These are phyloP conservation scores for Orthosia incerta DNA, from an alignment of 2,888 invertebrate genomes.

Conservation along the genomic window DNA sequence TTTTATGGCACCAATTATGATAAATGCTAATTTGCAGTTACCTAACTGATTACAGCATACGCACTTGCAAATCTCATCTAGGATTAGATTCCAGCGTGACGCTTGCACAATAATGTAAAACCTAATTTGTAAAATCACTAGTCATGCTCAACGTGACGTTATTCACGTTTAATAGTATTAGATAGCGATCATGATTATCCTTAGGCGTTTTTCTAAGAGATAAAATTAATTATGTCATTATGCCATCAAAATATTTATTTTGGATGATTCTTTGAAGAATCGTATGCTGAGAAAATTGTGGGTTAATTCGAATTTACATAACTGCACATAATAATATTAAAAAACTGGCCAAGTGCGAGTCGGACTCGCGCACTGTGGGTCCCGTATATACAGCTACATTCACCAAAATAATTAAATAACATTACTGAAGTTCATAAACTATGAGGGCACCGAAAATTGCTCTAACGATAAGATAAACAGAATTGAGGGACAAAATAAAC, in stretches of 20 bases:
- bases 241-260: background rate
- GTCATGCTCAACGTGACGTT: constrained; percentile 13
- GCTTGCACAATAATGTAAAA: background rate
- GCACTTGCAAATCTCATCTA: background rate
- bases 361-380: too few relatives aligned
- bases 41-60: background rate
- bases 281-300: too few relatives aligned
- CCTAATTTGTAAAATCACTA: background rate
- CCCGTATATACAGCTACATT: too few relatives aligned
- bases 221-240: background rate
- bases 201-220: constrained; percentile 3
- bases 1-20: background rate
- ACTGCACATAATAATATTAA: background rate
- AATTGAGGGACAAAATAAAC: too few relatives aligned
- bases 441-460: too few relatives aligned
- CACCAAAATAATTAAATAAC: too few relatives aligned
- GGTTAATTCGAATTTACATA: background rate
- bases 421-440: too few relatives aligned
- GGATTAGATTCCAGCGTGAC: background rate
- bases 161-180: background rate
- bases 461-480: too few relatives aligned
- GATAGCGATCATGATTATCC: constrained; percentile 3
- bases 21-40: background rate
- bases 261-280: too few relatives aligned
- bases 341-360: too few relatives aligned